Conservation (phyloP, 1,140 invertebrate genomes). For the Meloidogyne floridensis region DNA sequence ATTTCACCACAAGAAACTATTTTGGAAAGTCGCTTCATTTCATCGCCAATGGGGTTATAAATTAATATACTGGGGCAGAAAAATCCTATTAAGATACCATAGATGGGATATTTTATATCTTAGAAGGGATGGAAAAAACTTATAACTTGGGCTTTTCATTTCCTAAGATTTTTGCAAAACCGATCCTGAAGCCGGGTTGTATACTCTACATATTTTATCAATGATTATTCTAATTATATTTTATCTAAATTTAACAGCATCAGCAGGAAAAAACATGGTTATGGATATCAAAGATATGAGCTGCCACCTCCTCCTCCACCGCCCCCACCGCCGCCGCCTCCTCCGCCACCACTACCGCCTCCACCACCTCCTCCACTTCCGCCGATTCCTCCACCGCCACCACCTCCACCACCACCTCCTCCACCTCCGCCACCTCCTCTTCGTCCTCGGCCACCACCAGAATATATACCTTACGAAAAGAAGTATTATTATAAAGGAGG, state of each 20-base stretch:
- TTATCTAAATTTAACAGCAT: slow-evolving; percentile 2
- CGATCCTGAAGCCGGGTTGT: too few species aligned
- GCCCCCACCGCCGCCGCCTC: background rate
- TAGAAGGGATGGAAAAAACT: too few species aligned
- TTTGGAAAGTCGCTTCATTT: background rate
- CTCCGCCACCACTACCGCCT: too few species aligned
- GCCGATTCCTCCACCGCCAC: too few species aligned
- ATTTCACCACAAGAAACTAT: background rate
- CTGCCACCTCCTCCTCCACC: background rate
- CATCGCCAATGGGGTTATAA: background rate
- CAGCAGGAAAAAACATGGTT: slow-evolving; percentile 8
- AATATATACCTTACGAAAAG: slow-evolving; percentile 1
- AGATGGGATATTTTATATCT: too few species aligned
- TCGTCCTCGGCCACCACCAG: background rate
- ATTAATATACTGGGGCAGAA: background rate
- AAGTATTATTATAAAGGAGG: slow-evolving; percentile 1
- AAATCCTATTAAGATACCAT: too few species aligned
- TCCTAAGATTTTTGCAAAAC: too few species aligned
- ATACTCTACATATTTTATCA: too few species aligned
- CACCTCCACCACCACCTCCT: background rate
- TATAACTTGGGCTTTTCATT: too few species aligned
- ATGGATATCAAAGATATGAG: slow-evolving; percentile 20
- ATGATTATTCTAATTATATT: too few species aligned
- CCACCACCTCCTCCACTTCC: too few species aligned
- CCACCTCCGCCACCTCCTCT: background rate